Base-by-base conservation (phyloP, 2,888 invertebrate genomes). In the Operophtera brumata region DNA sequence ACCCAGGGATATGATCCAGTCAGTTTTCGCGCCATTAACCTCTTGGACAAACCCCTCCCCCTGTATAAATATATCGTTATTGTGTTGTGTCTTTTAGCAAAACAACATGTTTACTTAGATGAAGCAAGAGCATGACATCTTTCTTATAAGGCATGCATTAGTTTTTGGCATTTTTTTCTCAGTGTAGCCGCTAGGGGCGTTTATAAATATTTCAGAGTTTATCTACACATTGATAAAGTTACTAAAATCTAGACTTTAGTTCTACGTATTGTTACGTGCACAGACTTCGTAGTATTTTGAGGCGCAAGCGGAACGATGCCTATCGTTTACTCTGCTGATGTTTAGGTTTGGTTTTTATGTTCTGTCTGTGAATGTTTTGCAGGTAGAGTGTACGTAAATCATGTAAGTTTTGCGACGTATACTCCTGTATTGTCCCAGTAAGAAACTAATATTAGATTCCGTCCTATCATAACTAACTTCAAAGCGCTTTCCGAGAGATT, bases 21-120 rank as follows among this genome's bases (percentile, higher is more conserved):
- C 86, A 87, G 84, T 90, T 88, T 84, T 89, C 90, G 84, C 89
- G 69, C 88, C 90, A 90, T 90, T 90, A 89, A 90, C 82, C 78
- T 72, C 77, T 84, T 71, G 86, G 88, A 85, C 56, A 56, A 35
- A 56, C 51, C 51, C 86, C 74, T 73, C 76, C 78, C 76, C 75
- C 77, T 73, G 78, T 80, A 77, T 71, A 69, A 60, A 66, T 68
- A 70, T 76, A 66, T 73, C 78, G 76, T 82, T 82, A 80, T 82
- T 84, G 79, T 81, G 77, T 82, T 79, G 71, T 73, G 65, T 73
- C 68, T 66, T 67, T 66, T 68, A 59, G 67, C 64, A 69, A 63
- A 70, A 70, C 74, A 70, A 74, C 53, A 61, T 59, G 54, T 53
- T 59, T 52, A 47, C 5, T 10, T 40, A 11, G 14, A 42, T 49